phyloP scores from a whole-genome alignment of 2,113 vertebrate species.

The Phycodurus eques region DNA sequence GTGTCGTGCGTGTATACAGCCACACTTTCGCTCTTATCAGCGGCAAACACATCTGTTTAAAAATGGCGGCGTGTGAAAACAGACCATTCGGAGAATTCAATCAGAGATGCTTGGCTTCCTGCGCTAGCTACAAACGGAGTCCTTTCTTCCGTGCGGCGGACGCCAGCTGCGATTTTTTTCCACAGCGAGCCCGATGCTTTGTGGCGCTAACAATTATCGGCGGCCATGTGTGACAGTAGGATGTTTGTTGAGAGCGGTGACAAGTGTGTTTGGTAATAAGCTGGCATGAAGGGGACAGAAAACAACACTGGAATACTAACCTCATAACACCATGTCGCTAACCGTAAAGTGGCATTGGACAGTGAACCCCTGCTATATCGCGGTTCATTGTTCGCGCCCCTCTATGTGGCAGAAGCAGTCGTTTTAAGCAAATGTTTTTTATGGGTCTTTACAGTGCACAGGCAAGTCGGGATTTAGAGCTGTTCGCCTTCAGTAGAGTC shows the following conservation, averaged over 20 bases:
- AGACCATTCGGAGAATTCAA: constrained; percentile 66
- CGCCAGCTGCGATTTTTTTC: constrained; percentile 46
- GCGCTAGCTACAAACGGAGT: constrained; percentile 67
- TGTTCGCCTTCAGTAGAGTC: too few species aligned
- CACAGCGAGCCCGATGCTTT: constrained; percentile 57
- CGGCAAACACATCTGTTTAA: constrained; percentile 70
- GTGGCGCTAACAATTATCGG: constrained; percentile 73
- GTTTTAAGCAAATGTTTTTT: too few species aligned
- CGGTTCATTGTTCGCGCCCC: not conserved
- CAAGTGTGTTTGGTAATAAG: constrained; percentile 72
- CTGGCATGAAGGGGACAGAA: constrained; percentile 50
- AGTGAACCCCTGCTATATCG: not conserved
- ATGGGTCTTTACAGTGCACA: too few species aligned
- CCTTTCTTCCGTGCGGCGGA: constrained; percentile 64
- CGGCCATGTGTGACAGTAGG: constrained; percentile 73
- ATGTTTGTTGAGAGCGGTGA: constrained; percentile 70
- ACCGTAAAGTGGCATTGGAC: not conserved
- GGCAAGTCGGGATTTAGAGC: too few species aligned
- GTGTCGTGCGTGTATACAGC: constrained; percentile 56
- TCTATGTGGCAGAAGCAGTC: not conserved
- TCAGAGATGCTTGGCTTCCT: constrained; percentile 73
- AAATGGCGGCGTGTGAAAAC: constrained; percentile 64
- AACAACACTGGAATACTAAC: constrained; percentile 48
- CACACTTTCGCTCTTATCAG: constrained; percentile 66
- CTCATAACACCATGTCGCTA: constrained; percentile 41